These are phyloP conservation scores for Fratercula arctica DNA, from an alignment of 2,797 vertebrate species.

Conservation along the genomic window DNA sequence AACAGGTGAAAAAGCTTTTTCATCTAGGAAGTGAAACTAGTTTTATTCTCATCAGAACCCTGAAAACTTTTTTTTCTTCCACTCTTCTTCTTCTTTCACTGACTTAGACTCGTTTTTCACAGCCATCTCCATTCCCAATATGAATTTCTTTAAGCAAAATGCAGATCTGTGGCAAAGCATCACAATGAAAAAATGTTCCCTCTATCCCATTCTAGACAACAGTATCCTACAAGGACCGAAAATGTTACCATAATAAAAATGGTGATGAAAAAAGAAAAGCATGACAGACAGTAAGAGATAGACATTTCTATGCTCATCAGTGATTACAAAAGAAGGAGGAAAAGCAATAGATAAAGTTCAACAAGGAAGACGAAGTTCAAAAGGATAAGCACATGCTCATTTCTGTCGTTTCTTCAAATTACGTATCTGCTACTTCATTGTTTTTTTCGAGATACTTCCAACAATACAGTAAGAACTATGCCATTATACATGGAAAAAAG, in stretches of 20 bases:
- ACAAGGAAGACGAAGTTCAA: not conserved
- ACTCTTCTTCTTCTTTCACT: not conserved
- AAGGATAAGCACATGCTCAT: not conserved
- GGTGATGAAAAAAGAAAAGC: not conserved
- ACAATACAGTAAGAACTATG: not conserved
- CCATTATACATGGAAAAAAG: not conserved
- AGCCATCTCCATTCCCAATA: not conserved
- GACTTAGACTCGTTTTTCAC: not conserved
- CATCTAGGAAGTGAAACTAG: not conserved
- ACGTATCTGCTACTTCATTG: not conserved
- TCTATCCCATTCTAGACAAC: not conserved
- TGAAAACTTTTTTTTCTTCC: not conserved
- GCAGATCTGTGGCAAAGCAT: not conserved
- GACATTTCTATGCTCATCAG: not conserved
- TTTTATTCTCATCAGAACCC: not conserved
- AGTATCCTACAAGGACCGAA: not conserved
- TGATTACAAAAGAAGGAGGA: not conserved
- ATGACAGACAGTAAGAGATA: not conserved
- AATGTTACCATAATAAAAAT: not conserved
- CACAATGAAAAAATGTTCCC: not conserved
- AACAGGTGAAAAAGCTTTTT: not conserved
- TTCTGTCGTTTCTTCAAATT: not conserved
- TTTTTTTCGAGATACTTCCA: not conserved
- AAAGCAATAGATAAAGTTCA: not conserved
- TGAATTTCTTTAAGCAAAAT: not conserved